Conservation (phyloP, 2,113 vertebrate genomes). For the Seriola dumerili region DNA sequence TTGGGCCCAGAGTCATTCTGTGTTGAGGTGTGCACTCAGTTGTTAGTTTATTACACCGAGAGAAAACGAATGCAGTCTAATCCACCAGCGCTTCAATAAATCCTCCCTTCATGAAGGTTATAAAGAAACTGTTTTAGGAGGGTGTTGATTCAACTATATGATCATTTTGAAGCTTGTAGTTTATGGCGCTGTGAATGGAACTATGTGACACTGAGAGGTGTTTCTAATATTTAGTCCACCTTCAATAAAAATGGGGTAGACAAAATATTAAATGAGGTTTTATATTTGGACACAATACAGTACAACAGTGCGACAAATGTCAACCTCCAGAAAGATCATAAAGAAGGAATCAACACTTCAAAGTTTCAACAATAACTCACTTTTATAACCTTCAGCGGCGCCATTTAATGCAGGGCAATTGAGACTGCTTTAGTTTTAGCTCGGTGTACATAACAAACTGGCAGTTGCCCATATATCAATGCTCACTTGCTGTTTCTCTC, state of each 20-base stretch:
- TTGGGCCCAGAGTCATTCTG: constrained; percentile 6
- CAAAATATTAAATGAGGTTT: neutral
- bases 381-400: neutral
- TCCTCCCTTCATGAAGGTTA: neutral
- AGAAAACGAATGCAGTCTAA: neutral
- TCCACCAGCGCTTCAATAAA: neutral
- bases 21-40: neutral
- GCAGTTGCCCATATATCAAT: neutral
- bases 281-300: neutral
- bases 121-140: neutral
- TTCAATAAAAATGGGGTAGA: neutral
- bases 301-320: neutral
- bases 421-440: neutral
- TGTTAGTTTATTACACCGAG: neutral
- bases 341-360: neutral
- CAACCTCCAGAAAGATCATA: neutral
- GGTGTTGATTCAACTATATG: too few species aligned
- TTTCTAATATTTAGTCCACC: neutral
- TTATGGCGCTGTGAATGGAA: neutral
- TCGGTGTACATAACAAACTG: neutral
- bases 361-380: neutral
- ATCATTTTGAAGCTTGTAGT: neutral
- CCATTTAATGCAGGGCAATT: neutral
- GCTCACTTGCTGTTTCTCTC: neutral
- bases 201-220: neutral